Evolutionary conservation across 2,797 vertebrate species (phyloP).

Genomic region (Enteromius radiatus): DNA sequence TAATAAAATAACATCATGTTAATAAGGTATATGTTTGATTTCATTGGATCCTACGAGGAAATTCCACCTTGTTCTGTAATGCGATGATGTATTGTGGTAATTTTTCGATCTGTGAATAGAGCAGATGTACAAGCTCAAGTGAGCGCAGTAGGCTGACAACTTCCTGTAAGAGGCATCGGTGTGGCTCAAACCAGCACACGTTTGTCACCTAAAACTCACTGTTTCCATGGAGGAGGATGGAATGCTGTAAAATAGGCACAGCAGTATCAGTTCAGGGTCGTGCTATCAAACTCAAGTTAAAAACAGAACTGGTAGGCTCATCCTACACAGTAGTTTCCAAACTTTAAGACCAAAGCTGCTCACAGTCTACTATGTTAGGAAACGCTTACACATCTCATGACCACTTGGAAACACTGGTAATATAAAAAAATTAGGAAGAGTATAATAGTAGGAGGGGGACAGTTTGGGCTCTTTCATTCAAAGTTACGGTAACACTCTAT

Average conservation of each 20-base stretch:
- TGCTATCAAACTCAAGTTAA: conserved; percentile 16
- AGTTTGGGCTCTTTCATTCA: neutral
- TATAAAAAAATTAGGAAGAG: neutral
- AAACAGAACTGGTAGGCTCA: conserved; percentile 1
- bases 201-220: conserved; percentile 67
- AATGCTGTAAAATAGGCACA: conserved; percentile 17
- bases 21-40: conserved; percentile 1
- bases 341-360: neutral
- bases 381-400: neutral
- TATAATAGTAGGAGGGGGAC: neutral
- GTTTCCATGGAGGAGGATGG: conserved; percentile 70
- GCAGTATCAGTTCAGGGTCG: neutral
- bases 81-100: neutral
- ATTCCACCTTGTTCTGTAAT: neutral
- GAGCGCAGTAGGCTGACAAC: conserved; percentile 66
- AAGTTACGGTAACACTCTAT: too few relatives aligned
- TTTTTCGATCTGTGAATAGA: conserved; percentile 28
- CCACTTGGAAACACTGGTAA: neutral
- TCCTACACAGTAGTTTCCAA: conserved; percentile 37
- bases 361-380: neutral
- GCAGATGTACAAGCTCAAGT: conserved; percentile 65
- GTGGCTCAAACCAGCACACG: conserved; percentile 47
- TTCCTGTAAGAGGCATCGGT: conserved; percentile 73
- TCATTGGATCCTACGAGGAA: conserved; percentile 15
- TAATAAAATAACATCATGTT: conserved; percentile 69